Percentiles rank a stretch among this genome's conserved stretches.
Conservation (phyloP, 1,140 invertebrate species). For the Paraescarpia echinospica region DNA sequence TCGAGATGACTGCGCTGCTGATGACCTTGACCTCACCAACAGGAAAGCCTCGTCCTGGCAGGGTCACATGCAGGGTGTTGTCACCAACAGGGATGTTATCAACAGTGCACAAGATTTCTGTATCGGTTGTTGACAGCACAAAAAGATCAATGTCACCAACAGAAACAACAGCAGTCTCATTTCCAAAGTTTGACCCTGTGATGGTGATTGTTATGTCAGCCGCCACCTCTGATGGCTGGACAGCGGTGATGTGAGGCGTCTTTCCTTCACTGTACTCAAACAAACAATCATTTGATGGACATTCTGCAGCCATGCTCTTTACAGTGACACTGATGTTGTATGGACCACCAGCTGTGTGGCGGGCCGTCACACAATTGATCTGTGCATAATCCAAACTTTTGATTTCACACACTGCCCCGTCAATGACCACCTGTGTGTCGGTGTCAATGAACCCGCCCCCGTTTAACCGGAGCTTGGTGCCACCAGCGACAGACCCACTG, state of each 20-base stretch:
- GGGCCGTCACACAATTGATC: neutral
- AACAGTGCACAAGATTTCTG: neutral
- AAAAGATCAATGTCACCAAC: neutral
- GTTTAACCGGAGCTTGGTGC: slow-evolving; percentile 10
- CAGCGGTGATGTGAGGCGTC: neutral
- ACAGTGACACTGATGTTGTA: neutral
- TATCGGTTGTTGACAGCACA: neutral
- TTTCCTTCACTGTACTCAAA: neutral
- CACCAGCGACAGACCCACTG: slow-evolving; percentile 10
- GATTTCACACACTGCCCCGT: neutral
- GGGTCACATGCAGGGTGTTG: slow-evolving; percentile 8
- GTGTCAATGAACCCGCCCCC: neutral
- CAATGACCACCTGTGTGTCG: neutral
- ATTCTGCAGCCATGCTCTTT: neutral
- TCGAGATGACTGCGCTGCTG: neutral
- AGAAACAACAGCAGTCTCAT: neutral
- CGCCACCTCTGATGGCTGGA: neutral
- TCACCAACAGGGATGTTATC: slow-evolving; percentile 1
- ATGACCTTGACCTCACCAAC: neutral
- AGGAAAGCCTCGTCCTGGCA: neutral
- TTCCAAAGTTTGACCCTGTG: slow-evolving; percentile 14
- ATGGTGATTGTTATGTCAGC: slow-evolving; percentile 11
- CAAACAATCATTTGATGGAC: slow-evolving; percentile 7
- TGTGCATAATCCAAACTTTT: neutral
- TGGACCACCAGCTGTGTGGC: neutral